Base-by-base conservation (phyloP, 2,888 invertebrate genomes). In the Dugesia japonica region DNA sequence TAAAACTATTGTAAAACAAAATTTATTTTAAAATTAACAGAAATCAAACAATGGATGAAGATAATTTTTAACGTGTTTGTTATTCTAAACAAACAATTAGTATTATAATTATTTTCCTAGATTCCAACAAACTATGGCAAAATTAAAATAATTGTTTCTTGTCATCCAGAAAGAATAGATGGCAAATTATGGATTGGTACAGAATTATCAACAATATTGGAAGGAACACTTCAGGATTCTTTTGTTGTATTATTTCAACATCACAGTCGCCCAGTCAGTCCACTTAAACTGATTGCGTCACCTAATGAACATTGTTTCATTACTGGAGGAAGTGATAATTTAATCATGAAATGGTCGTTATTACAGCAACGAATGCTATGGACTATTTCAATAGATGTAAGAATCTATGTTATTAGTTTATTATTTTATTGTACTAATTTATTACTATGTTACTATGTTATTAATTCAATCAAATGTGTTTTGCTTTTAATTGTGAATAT, bases 181-280 rank as follows among this genome's bases (percentile, higher is more conserved):
- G 92, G 92, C 4, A 91, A 91, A 82, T 89, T 94, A 79, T 94
- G 91, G 82, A 90, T 93, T 0, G 93, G 92, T 9, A 94, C 93
- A 0, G 91, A 91, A 0, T 88, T 89, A 79, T 92, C 92, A 82
- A 91, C 91, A 81, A 90, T 94, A 72, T 86, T 93, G 82, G 92
- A 93, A 84, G 93, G 94, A 4, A 92, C 92, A 0, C 84, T 93
- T 76, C 92, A 92, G 82, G 87, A 92, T 79, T 88, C 92, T 82
- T 94, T 94, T 84, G 91, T 90, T 81, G 89, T 90, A 85, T 88
- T 89, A 81, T 79, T 83, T 9, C 82, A 82, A 81, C 31, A 33
- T 27, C 77, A 77, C 56, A 33, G 76, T 23, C 17, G 0, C 20
- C 26, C 73, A n/a, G 77, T 27, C 15, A 27, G 42, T n/a, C 28